phyloP scores from a whole-genome alignment of 2,113 vertebrate species.

The Charina bottae region DNA sequence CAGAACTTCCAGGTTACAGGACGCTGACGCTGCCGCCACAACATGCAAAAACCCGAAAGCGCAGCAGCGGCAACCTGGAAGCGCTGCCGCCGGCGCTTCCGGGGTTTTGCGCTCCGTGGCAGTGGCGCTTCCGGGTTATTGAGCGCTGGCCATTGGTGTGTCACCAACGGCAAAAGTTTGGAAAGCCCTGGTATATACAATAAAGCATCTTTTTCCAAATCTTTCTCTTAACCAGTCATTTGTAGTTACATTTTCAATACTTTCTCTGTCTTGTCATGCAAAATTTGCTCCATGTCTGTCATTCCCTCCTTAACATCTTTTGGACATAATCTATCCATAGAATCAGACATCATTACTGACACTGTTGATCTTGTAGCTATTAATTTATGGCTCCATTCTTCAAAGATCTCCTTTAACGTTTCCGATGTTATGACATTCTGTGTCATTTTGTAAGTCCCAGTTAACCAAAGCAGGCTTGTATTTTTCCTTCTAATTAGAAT shows the following conservation, averaged over 20 bases:
- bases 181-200: no score
- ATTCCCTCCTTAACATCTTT: neutral
- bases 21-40: no score
- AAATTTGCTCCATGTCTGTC: neutral
- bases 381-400: neutral
- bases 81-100: no score
- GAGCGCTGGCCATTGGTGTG: no score
- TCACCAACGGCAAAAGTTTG: no score
- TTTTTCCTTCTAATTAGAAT: neutral
- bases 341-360: neutral
- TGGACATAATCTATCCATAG: neutral
- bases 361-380: no score
- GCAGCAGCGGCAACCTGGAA: no score
- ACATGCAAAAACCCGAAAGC: no score
- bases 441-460: neutral
- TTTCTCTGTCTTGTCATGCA: neutral
- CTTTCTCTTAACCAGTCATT: neutral
- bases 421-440: neutral
- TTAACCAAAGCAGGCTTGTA: neutral
- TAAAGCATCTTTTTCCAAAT: no score
- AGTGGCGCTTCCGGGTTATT: no score
- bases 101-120: no score
- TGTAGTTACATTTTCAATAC: neutral
- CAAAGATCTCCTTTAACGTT: neutral
- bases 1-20: no score